Evolutionary conservation across 2,888 invertebrate genomes (phyloP).

Genomic region (Encarsia formosa): DNA sequence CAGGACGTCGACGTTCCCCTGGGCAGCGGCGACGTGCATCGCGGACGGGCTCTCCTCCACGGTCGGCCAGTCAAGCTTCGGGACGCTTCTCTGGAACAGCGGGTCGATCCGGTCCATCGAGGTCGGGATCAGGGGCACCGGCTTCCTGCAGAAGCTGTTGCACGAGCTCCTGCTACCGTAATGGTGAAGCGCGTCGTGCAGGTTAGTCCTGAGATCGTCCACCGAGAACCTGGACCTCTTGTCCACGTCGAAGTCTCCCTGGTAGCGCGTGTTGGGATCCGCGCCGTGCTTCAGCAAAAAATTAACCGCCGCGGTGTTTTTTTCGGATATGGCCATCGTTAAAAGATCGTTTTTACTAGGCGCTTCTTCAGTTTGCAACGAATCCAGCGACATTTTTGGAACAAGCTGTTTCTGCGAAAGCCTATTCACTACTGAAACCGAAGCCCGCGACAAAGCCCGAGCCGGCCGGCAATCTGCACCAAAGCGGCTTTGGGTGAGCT

Average conservation of each 20-base stretch:
- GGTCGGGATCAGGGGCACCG: neutral
- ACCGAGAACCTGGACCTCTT: no score
- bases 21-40: conserved; percentile 12
- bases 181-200: neutral
- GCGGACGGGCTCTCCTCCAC: neutral
- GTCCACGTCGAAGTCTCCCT: neutral
- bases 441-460: no score
- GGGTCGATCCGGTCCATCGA: neutral
- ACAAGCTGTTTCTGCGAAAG: no score
- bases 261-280: conserved; percentile 4
- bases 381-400: no score
- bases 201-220: neutral
- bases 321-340: conserved; percentile 8
- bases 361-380: no score
- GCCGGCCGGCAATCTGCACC: no score
- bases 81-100: neutral
- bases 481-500: no score
- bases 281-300: conserved; percentile 20
- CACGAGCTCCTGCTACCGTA: neutral
- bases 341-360: neutral
- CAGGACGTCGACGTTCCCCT: neutral
- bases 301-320: conserved; percentile 2
- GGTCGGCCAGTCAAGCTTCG: neutral
- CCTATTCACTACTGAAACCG: no score
- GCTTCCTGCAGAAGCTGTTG: neutral